phyloP scores from a whole-genome alignment of 2,113 vertebrate species.

The Fulica atra region DNA sequence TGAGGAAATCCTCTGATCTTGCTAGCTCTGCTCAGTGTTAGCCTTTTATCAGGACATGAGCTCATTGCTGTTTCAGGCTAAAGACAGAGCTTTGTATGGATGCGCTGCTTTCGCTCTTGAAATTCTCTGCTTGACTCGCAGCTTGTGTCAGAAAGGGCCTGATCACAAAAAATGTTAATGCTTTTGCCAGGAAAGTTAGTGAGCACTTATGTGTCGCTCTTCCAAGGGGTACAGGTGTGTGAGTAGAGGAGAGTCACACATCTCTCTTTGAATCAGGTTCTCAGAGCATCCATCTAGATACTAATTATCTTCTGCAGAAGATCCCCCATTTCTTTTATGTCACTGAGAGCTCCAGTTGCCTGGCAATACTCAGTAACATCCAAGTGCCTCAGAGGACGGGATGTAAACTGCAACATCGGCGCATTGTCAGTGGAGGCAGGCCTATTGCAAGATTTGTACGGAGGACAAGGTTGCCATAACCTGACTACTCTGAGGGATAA shows the following conservation, averaged over 20 bases:
- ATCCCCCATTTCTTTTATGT: constrained; percentile 51
- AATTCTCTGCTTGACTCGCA: constrained; percentile 24
- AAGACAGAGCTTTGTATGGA: constrained; percentile 37
- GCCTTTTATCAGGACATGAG: constrained; percentile 44
- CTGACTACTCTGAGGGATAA: no score
- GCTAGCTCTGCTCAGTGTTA: constrained; percentile 28
- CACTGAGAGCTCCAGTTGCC: constrained; percentile 1
- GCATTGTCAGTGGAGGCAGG: not conserved
- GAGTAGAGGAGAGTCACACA: not conserved
- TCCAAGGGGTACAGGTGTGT: constrained; percentile 6
- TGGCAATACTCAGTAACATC: constrained; percentile 34
- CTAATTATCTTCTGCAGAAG: constrained; percentile 51
- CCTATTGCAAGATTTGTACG: not conserved
- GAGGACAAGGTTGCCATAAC: not conserved
- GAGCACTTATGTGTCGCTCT: not conserved
- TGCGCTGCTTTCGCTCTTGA: constrained; percentile 16
- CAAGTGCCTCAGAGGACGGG: constrained; percentile 9
- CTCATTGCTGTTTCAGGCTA: constrained; percentile 24
- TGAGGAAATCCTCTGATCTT: constrained; percentile 53
- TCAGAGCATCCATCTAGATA: constrained; percentile 34
- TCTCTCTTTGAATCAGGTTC: constrained; percentile 31
- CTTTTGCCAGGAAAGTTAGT: constrained; percentile 37
- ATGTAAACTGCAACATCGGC: not conserved
- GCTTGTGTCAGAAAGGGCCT: constrained; percentile 30
- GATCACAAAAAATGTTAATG: constrained; percentile 49